Evolutionary conservation across 2,113 vertebrate species (phyloP).

Genomic region (Catharus fuscescens): DNA sequence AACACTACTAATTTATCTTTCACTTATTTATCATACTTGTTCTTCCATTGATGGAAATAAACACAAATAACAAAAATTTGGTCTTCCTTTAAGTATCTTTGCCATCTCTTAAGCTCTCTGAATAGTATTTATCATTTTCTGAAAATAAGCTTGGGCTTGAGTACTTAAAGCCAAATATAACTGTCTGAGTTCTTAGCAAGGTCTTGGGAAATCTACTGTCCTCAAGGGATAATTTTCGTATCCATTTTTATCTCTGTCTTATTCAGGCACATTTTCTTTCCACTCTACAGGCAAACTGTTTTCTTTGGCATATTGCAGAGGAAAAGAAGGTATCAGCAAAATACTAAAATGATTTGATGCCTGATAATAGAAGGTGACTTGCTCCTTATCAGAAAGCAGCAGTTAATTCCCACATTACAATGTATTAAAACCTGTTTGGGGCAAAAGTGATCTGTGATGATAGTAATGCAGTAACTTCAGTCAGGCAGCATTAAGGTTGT

Average conservation of each 20-base stretch:
- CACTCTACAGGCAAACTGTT: not conserved
- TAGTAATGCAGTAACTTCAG: not conserved
- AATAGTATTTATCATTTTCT: not conserved
- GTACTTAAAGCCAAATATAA: not conserved
- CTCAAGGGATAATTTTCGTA: conserved; percentile 2
- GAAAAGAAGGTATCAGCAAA: not conserved
- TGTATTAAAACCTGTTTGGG: not conserved
- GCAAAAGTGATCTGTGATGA: not conserved
- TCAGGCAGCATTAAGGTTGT: not conserved
- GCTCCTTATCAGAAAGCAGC: not conserved
- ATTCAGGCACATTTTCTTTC: conserved; percentile 8
- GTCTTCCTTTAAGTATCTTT: not conserved
- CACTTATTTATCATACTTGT: not conserved
- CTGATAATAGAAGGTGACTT: conserved; percentile 34
- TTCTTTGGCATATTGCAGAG: not conserved
- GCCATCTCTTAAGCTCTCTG: not conserved
- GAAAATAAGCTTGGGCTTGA: not conserved
- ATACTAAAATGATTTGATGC: conserved; percentile 15
- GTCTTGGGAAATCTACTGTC: conserved; percentile 6
- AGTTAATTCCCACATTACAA: conserved; percentile 16
- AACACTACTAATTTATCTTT: not conserved
- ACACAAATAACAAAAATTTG: not conserved
- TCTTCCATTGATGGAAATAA: not conserved
- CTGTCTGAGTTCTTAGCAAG: not conserved
- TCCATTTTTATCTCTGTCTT: conserved; percentile 20